Evolutionary conservation across 2,797 vertebrate genomes (phyloP), one percentile per base, ranked within the genome.

Genomic region (Nannoperca australis): DNA sequence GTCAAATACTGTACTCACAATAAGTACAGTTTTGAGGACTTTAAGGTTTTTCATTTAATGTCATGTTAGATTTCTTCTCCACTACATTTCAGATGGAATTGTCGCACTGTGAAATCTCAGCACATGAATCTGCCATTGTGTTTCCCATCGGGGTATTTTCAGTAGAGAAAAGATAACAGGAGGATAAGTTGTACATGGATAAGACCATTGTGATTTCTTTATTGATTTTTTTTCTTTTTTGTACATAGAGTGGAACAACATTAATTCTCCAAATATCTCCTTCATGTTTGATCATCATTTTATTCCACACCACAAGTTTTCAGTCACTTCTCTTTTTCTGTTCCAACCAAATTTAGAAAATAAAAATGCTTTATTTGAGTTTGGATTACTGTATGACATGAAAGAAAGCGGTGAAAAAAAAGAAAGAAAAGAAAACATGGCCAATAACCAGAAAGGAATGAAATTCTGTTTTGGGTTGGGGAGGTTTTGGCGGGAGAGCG

Each of bases 201-300:
- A 76, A 91, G 89, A 94, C 91, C 91, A 89, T 91, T 88, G 89
- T 91, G 87, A 93, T 89, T 92, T 89, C 90, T 95, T 93, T 94
- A 92, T 92, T 94, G 90, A 87, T 83, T 85, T 89, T 87, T 87
- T 90, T 85, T 71, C 87, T 91, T 83, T 88, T 93, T 94, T 93
- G 88, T 89, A 94, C 90, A 93, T 88, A 79, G 86, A 90, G 92
- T 94, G 93, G 93, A 95, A 94, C 93, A 94, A 93, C 92, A 92
- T 90, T 83, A 84, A 89, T 86, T 91, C 77, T 91, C 86, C 90
- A 86, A 88, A 89, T 80, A 83, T 80, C 86, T 91, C 84, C 86
- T 86, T 89, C 84, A 84, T 70, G 85, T 91, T 92, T 90, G 86
- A 91, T 93, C 91, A 91, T 90, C 50, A 34, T 89, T 93, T 91